Base-by-base conservation (phyloP, 1,140 invertebrate species). In the Adelges cooleyi region DNA sequence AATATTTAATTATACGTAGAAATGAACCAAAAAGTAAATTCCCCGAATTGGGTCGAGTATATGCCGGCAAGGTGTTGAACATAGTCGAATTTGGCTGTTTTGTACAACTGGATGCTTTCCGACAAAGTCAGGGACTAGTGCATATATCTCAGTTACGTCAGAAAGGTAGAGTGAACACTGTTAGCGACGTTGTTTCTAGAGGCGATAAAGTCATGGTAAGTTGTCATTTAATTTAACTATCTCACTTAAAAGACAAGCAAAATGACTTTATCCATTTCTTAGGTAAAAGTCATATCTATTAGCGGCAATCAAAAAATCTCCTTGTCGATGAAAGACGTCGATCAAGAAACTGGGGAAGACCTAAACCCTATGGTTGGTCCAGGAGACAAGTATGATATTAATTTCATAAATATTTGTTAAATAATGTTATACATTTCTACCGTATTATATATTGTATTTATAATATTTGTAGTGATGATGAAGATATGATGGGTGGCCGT, bases 51-150 rank as follows among this genome's bases (percentile, higher is more conserved):
- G 76, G 75, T 2, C 77, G 90, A 80, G 95, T 98, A 71, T 98
- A 98, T 74, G 81, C 83, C 69, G 96, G 94, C 0, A 89, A 92
- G 77, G 91, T 99, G 0, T 90, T 90, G 5, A 98, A 94, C 71
- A 90, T 98, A 68, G 92, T 97, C 27, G 84, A 89, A 36, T 99
- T 98, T 79, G 97, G 96, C 2, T 98, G 95, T 76, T 99, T 99
- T 78, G 92, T 98, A 1, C 91, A 95, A 75, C 75, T 99, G 6
- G 92, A 97, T 73, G 92, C 94, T 0, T 78, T 99, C 8, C 81
- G 85, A 51, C 82, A 85, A 65, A 80, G 90, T 65, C 96, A 99
- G 76, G 97, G 97, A 2, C 78, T 99, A 0, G 93, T 98, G 9
- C 97, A 99, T 72, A 97, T 99, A 69, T 99, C 95, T 11, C 93